Conservation (phyloP, 2,888 invertebrate species). For the Metopia argyrocephala region DNA sequence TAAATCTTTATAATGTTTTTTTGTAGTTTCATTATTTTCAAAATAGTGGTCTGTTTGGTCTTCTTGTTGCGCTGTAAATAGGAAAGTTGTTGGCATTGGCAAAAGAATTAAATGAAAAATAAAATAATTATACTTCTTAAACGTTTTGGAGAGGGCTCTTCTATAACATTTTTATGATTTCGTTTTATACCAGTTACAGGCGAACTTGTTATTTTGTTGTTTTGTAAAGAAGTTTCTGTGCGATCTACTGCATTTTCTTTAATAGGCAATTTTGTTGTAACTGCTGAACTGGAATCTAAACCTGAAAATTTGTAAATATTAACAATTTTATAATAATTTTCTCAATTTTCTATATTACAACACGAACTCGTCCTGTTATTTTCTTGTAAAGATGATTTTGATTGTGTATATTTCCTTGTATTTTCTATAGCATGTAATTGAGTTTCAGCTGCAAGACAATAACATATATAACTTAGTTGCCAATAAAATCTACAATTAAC, state of each 20-base stretch:
- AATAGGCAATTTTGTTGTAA: no score
- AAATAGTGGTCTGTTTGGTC: background rate
- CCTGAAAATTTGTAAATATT: no score
- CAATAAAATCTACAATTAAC: background rate
- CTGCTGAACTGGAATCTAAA: background rate
- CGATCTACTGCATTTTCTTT: background rate
- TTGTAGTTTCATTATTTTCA: background rate
- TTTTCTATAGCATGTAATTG: no score
- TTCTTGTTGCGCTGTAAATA: background rate
- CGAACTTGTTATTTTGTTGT: background rate
- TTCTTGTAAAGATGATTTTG: no score
- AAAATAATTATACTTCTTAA: conserved; percentile 20
- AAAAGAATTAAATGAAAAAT: background rate
- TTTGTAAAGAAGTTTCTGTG: background rate
- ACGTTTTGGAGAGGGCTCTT: conserved; percentile 16
- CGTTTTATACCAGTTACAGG: background rate
- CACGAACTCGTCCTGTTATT: no score
- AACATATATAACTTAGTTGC: background rate
- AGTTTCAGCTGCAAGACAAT: background rate
- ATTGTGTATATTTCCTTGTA: no score
- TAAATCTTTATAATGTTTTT: background rate
- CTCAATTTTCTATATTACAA: no score
- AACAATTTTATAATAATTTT: no score
- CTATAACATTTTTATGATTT: background rate
- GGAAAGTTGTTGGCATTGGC: background rate